Percentiles rank a stretch among this genome's conserved stretches.
These are phyloP conservation scores for Hormaphis cornu DNA, from an alignment of 1,140 invertebrate genomes.

Conservation along the genomic window DNA sequence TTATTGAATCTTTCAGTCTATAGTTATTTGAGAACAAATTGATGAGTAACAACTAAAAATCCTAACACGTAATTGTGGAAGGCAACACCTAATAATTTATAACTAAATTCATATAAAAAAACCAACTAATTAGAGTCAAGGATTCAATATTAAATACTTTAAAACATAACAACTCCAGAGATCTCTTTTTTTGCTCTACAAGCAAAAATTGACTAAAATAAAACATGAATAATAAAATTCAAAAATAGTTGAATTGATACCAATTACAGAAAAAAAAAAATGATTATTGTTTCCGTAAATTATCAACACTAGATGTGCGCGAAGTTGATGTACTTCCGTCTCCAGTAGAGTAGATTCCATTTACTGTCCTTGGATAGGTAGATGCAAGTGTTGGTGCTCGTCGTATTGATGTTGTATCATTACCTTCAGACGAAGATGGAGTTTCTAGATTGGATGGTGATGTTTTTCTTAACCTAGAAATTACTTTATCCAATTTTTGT, in stretches of 20 bases:
- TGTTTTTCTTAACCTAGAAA: slow-evolving; percentile 47
- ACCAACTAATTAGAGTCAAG: slow-evolving; percentile 16
- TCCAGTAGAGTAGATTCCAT: slow-evolving; percentile 36
- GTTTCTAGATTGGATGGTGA: slow-evolving; percentile 43
- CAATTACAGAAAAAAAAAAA: neutral
- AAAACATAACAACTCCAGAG: neutral
- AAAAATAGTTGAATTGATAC: neutral
- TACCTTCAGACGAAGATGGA: slow-evolving; percentile 43
- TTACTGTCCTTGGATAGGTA: slow-evolving; percentile 33
- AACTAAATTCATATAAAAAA: neutral
- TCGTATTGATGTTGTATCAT: slow-evolving; percentile 36
- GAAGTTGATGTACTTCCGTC: slow-evolving; percentile 47
- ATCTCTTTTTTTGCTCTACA: slow-evolving; percentile 5
- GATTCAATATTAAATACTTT: slow-evolving; percentile 2
- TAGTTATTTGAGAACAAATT: neutral
- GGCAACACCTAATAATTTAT: neutral
- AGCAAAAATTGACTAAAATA: slow-evolving; percentile 28
- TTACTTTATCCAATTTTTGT: slow-evolving; percentile 52
- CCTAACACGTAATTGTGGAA: neutral
- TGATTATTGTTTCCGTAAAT: slow-evolving; percentile 45
- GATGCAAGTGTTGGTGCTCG: slow-evolving; percentile 33
- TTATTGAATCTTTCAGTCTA: slow-evolving; percentile 14
- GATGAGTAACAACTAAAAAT: neutral
- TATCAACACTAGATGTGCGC: slow-evolving; percentile 50
- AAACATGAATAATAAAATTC: neutral